Percentiles rank a stretch among this genome's conserved stretches.
phyloP scores from a whole-genome alignment of 2,888 invertebrate genomes.

The Drosophila nr. perissopoda region DNA sequence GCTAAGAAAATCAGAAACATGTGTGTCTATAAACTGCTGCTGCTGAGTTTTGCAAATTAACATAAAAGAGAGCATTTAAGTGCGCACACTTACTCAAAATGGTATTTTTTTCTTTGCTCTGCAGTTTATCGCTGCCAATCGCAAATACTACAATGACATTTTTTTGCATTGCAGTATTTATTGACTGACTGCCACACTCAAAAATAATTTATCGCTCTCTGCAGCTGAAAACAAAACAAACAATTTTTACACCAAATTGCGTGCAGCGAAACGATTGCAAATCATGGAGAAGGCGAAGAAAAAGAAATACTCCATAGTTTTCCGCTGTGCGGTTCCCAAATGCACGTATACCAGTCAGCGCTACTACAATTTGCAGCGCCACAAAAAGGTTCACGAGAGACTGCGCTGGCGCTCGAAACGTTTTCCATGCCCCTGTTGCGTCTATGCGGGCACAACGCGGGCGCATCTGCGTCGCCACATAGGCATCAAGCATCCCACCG shows the following conservation, averaged over 20 bases:
- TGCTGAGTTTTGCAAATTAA: background rate
- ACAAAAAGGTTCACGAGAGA: conserved; percentile 42
- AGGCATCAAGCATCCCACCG: conserved; percentile 44
- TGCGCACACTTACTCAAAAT: background rate
- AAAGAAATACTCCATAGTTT: conserved; percentile 30
- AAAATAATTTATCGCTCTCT: background rate
- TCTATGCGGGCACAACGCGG: conserved; percentile 48
- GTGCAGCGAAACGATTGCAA: background rate
- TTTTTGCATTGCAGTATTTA: background rate
- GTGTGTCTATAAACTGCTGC: background rate
- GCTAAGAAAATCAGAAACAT: background rate
- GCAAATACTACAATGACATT: background rate
- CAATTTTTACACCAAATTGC: background rate
- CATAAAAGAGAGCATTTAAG: background rate
- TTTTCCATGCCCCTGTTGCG: conserved; percentile 49
- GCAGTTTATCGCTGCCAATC: background rate
- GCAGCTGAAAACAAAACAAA: conserved; percentile 1
- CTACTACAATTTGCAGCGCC: conserved; percentile 46
- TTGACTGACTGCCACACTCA: background rate
- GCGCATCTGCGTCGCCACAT: conserved; percentile 47
- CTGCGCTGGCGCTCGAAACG: conserved; percentile 51
- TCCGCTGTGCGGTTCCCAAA: conserved; percentile 40
- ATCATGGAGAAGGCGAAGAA: conserved; percentile 19
- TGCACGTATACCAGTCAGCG: conserved; percentile 46
- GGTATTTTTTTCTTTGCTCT: background rate